Percentiles rank a stretch among this genome's conserved stretches.
These are phyloP conservation scores for Falcaria lacertinaria DNA, from an alignment of 2,888 invertebrate genomes.

Conservation along the genomic window DNA sequence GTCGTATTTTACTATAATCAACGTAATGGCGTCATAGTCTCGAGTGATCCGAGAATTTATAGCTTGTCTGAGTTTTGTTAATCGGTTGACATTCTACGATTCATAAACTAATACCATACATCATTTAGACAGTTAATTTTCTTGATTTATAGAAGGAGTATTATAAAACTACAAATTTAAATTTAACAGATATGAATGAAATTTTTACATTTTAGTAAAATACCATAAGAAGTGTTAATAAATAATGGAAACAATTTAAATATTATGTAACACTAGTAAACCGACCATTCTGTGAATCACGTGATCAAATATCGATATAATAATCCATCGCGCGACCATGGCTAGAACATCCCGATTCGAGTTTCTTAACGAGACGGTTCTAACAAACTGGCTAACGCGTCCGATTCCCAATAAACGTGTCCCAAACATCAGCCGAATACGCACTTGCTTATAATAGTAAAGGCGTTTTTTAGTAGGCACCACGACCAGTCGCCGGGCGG, in stretches of 20 bases:
- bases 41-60: not conserved
- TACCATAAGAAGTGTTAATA: too few species aligned
- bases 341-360: not conserved
- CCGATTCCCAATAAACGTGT: not conserved
- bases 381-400: not conserved
- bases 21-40: not conserved
- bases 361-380: not conserved
- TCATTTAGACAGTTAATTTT: not conserved
- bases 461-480: constrained; percentile 28
- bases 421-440: not conserved
- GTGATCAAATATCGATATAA: not conserved
- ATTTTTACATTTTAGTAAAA: too few species aligned
- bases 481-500: constrained; percentile 33
- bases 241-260: too few species aligned
- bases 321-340: not conserved
- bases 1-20: not conserved
- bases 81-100: not conserved
- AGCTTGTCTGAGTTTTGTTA: not conserved
- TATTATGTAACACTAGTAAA: too few species aligned
- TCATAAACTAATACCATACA: not conserved
- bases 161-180: too few species aligned
- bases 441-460: not conserved
- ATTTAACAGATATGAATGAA: too few species aligned
- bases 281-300: too few species aligned
- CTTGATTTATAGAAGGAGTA: not conserved